These are phyloP conservation scores for Noctua janthe DNA, from an alignment of 2,888 invertebrate genomes.

Conservation along the genomic window DNA sequence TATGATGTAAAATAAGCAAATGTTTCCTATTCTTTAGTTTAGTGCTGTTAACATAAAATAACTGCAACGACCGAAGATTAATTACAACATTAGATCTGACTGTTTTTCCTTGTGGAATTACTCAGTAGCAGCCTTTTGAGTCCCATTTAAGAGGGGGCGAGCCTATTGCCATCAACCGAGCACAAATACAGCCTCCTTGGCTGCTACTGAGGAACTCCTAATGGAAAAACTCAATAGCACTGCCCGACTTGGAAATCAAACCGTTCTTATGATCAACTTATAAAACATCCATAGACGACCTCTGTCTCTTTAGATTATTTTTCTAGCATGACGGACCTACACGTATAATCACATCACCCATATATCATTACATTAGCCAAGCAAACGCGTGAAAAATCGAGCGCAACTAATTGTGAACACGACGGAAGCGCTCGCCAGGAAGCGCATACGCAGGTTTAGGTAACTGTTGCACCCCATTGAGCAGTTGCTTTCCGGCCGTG, in stretches of 20 bases:
- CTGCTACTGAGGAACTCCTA: not conserved
- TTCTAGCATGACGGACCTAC: constrained; percentile 1
- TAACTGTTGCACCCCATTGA: constrained; percentile 77
- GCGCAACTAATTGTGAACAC: constrained; percentile 78
- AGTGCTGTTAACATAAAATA: not conserved
- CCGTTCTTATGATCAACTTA: not conserved
- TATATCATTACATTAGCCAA: constrained; percentile 38
- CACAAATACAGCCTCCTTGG: not conserved
- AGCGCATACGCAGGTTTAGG: constrained; percentile 77
- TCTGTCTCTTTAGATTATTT: not conserved
- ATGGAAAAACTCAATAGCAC: not conserved
- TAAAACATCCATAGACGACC: not conserved
- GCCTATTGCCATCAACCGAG: not conserved
- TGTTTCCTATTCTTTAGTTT: not conserved
- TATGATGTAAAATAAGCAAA: not conserved
- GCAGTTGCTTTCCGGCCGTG: constrained; percentile 75
- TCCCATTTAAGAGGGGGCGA: not conserved
- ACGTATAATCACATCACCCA: constrained; percentile 25
- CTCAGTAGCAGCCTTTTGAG: not conserved
- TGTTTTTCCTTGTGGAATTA: not conserved
- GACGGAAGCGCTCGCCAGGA: constrained; percentile 79
- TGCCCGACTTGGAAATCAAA: not conserved
- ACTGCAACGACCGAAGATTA: not conserved
- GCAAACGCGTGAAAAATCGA: constrained; percentile 71
- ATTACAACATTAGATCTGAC: not conserved